These are phyloP conservation scores for Camelus bactrianus DNA, from an alignment of 2,113 vertebrate species.

Conservation along the genomic window DNA sequence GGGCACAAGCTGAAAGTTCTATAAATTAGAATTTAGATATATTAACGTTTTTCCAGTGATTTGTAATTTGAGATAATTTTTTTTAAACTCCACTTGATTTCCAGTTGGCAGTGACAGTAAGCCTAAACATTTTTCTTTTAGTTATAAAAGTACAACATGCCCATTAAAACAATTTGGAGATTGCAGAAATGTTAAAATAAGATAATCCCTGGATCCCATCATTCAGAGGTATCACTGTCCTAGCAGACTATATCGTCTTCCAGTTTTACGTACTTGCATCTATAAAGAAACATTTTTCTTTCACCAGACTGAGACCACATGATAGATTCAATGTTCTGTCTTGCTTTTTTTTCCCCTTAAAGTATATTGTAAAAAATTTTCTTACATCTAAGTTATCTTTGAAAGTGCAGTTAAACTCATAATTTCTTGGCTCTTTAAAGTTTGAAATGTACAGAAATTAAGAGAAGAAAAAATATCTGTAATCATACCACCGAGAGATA, in stretches of 20 bases:
- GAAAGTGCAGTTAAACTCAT: neutral
- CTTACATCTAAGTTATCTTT: neutral
- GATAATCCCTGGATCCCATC: neutral
- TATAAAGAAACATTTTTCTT: slow-evolving; percentile 14
- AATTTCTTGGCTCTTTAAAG: neutral
- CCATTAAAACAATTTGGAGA: neutral
- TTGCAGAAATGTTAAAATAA: slow-evolving; percentile 48
- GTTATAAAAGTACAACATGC: neutral
- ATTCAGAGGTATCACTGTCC: neutral
- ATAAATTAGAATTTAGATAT: neutral
- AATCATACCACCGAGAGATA: neutral
- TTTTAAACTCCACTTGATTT: neutral
- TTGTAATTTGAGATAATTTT: neutral
- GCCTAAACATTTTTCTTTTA: neutral
- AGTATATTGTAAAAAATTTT: neutral
- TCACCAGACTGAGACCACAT: slow-evolving; percentile 11
- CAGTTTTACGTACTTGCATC: neutral
- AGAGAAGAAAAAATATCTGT: neutral
- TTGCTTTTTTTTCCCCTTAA: neutral
- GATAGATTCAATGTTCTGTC: neutral
- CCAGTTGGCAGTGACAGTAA: neutral
- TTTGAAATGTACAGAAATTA: slow-evolving; percentile 31
- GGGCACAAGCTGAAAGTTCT: neutral
- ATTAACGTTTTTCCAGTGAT: neutral
- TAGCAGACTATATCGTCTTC: neutral